Conservation (phyloP, 2,113 vertebrate genomes). For the Sapajus apella region DNA sequence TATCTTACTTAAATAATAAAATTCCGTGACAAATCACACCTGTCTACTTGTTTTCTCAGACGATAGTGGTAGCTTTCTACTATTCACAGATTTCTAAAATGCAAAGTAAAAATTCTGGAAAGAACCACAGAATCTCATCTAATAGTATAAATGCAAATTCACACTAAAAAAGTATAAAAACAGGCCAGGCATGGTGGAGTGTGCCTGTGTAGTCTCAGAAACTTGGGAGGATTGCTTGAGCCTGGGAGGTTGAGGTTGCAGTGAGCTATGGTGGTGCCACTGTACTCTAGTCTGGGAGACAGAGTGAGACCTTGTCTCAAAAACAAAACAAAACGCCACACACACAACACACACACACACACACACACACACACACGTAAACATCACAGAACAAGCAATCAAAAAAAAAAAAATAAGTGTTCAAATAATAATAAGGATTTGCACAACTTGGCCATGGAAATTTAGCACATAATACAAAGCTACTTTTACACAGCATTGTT, state of each 20-base stretch:
- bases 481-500: not conserved
- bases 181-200: too few relatives aligned
- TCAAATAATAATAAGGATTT: not conserved
- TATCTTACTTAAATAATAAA: constrained; percentile 10
- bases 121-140: not conserved
- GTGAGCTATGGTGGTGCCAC: too few relatives aligned
- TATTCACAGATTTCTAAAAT: not conserved
- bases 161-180: not conserved
- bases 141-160: not conserved
- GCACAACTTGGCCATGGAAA: not conserved
- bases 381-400: not conserved
- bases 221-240: too few relatives aligned
- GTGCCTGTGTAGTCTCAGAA: too few relatives aligned
- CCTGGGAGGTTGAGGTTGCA: too few relatives aligned
- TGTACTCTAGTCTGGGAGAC: too few relatives aligned
- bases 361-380: not conserved
- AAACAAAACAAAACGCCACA: too few relatives aligned
- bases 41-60: not conserved
- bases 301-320: too few relatives aligned
- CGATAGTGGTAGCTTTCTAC: not conserved
- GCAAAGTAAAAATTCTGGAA: constrained; percentile 19
- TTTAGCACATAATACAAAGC: not conserved
- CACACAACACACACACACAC: too few relatives aligned
- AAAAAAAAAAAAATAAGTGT: not conserved
- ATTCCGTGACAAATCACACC: not conserved